Base-by-base conservation (phyloP, 2,113 vertebrate genomes). In the Natator depressus region DNA sequence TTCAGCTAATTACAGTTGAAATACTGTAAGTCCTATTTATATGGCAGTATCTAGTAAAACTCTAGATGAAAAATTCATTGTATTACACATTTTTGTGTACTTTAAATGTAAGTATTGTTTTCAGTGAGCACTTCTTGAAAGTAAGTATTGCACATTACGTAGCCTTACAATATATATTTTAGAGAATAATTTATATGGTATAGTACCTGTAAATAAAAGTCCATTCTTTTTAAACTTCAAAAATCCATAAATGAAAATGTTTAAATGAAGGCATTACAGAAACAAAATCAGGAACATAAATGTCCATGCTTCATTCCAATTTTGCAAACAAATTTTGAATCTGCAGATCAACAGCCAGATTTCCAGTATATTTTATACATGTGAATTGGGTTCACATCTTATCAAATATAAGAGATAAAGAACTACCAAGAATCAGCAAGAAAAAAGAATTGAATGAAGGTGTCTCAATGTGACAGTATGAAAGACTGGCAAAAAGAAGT, bases 31-130 rank as follows among this genome's bases (percentile, higher is more conserved):
- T 38, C 8, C 38, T 50, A n/a, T 14, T 54, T 31, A 11, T 10
- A 0, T 31, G 35, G 35, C 0, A 0, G 1, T n/a, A 24, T 24
- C 65, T n/a, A 55, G 10, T 62, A 62, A 8, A 55, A 81, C 62
- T 8, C 8, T 1, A 0, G 49, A 38, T 10, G 3, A n/a, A 2
- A 14, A 53, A 24, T 22, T 31, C 62, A 16, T 17, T 65, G 17
- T 0, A 51, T 46, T 46, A 42, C 59, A 12, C 4, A 72, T 72
- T 19, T 72, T 22, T 38, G n/a, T 38, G n/a, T 72, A 10, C 38
- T 46, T 78, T 72, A 72, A 47, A 47, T 78, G 25, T 16, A 78
- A 29, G 47, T 78, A 25, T 78, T 78, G 12, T 27, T 47, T 78
- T 78, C 38, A 78, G 3, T 78, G 75, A 47, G 12, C 42, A 47